Base-by-base conservation (phyloP, 2,113 vertebrate genomes). In the Tor tambroides region DNA sequence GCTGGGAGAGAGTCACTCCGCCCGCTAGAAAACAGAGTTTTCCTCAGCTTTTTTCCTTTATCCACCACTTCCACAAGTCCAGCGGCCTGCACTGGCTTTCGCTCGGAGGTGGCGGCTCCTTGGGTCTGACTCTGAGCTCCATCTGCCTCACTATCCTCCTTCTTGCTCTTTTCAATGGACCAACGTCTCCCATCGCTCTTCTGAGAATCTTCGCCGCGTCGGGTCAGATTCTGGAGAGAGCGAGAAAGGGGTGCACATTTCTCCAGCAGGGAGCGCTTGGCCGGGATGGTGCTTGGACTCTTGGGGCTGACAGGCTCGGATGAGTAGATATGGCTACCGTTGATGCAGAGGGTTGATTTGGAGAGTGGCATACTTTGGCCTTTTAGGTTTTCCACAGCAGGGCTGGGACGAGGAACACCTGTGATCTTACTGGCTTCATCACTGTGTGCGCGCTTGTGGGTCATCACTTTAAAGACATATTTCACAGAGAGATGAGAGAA, bases 271-370 rank as follows among this genome's bases (percentile, higher is more conserved):
- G 92, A 92, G 90, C 92, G 88, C 78, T 94, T 91, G 85, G 88
- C 89, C 0, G 95, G 93, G 49, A 92, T 92, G 41, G 92, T 85
- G 17, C 88, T 91, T n/a, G 87, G 3, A 87, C 92, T 2, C 86
- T 89, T 26, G 88, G 93, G 85, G 49, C 87, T 92, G 3, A 95
- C 95, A 0, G 54, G 96, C 93, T 2, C 95, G 0, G 93, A 93
- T 88, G 94, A 93, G 88, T 99, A 99, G 32, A 99, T 91, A 5
- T 99, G 98, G 92, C 96, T 99, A 79, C 98, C 98, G 0, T 99
- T 99, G 92, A 99, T 97, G 83, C 98, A 99, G 46, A 99, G 92
- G 0, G 97, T 97, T 0, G 98, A 99, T 61, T 96, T 93, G 69
- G 97, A 96, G 85, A 91, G 90, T 0, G 95, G 87, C 1, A 95